Conservation (phyloP, 2,113 vertebrate species). For the Nymphicus hollandicus region DNA sequence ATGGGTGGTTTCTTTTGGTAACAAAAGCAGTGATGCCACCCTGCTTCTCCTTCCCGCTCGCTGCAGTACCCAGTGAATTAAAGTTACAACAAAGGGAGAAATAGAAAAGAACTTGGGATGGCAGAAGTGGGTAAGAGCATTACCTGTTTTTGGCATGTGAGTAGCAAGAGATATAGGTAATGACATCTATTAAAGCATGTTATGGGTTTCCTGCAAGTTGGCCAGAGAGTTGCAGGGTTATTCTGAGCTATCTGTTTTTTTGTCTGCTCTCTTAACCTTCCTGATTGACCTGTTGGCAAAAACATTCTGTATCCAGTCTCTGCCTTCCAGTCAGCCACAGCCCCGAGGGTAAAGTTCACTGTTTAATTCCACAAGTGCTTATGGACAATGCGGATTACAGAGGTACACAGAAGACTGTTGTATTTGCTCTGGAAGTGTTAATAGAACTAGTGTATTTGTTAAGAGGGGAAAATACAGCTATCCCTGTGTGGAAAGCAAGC, state of each 20-base stretch:
- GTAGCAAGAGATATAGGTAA: not conserved
- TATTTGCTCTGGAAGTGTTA: conserved; percentile 9
- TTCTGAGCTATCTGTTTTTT: not conserved
- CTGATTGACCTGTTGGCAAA: conserved; percentile 31
- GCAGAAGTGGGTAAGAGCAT: not conserved
- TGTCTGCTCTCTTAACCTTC: conserved; percentile 23
- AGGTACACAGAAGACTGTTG: not conserved
- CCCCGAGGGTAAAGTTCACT: not conserved
- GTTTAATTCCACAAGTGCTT: conserved; percentile 13
- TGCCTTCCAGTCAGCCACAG: not conserved
- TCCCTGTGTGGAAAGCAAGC: not conserved
- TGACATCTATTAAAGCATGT: not conserved
- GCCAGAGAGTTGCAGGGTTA: not conserved
- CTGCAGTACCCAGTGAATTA: not conserved
- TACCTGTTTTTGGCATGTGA: not conserved
- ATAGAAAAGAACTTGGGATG: not conserved
- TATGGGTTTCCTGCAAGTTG: not conserved
- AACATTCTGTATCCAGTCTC: not conserved
- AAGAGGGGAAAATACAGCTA: not conserved
- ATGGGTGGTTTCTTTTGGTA: not conserved
- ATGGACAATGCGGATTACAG: not conserved
- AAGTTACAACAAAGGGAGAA: not conserved
- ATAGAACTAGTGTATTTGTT: not conserved
- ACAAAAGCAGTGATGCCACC: conserved; percentile 8
- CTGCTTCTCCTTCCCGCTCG: not conserved